A percentile compares a stretch with the other conserved stretches of the same genome.
Evolutionary conservation across 1,140 invertebrate species (phyloP).

Genomic region (Whitmania pigra): DNA sequence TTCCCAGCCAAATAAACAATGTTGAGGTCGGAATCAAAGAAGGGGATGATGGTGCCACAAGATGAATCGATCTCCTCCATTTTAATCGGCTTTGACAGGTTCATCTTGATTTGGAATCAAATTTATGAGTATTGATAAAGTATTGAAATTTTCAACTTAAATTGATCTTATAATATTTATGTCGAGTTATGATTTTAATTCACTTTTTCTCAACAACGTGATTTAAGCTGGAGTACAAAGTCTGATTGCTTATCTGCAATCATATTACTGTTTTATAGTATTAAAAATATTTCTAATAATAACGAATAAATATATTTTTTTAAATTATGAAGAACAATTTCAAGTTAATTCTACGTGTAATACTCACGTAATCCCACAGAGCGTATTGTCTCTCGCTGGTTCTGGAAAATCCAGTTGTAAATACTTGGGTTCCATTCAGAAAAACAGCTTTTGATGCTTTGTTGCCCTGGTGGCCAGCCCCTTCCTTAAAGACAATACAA

Average conservation of each 20-base stretch:
- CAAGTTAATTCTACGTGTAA: not conserved
- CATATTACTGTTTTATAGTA: not conserved
- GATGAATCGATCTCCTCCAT: slow-evolving; percentile 77
- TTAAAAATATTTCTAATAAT: not conserved
- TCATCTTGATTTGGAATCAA: slow-evolving; percentile 51
- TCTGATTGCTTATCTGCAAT: not conserved
- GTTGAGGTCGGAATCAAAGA: slow-evolving; percentile 79
- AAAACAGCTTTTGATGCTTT: slow-evolving; percentile 85
- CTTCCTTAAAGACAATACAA: slow-evolving; percentile 50
- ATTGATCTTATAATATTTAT: not conserved
- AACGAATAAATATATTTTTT: not conserved
- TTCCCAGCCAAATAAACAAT: slow-evolving; percentile 91
- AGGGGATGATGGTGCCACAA: slow-evolving; percentile 80
- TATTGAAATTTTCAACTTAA: not conserved
- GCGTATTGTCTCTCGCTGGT: slow-evolving; percentile 76
- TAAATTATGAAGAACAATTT: not conserved
- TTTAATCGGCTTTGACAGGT: slow-evolving; percentile 59
- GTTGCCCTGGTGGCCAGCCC: slow-evolving; percentile 67
- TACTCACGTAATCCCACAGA: slow-evolving; percentile 62
- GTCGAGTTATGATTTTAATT: too few species aligned
- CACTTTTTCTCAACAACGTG: too few species aligned
- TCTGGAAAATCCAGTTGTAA: slow-evolving; percentile 79
- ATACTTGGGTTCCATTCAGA: slow-evolving; percentile 58
- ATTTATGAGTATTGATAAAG: not conserved
- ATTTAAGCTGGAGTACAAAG: not conserved